These are phyloP conservation scores for Vulpes lagopus DNA, from an alignment of 2,113 vertebrate genomes.

Conservation along the genomic window DNA sequence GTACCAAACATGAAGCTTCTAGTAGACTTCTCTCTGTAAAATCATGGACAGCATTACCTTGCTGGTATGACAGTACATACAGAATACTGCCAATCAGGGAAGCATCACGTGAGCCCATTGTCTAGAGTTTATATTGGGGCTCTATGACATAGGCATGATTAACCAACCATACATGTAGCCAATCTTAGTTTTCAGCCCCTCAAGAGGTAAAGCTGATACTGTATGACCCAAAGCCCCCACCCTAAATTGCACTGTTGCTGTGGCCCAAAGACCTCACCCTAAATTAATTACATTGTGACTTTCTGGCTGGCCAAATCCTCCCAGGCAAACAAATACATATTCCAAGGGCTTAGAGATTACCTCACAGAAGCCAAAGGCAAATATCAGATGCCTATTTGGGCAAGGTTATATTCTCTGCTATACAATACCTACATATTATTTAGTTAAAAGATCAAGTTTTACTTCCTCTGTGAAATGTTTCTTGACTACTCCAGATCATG, in stretches of 20 bases:
- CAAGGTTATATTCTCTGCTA: constrained; percentile 23
- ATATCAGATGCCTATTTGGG: background rate
- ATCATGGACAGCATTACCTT: background rate
- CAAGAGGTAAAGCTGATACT: background rate
- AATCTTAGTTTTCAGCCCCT: background rate
- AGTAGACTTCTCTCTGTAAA: background rate
- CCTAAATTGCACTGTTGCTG: background rate
- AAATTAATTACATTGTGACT: background rate
- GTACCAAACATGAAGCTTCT: background rate
- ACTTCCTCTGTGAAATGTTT: constrained; percentile 15
- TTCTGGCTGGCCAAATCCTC: background rate
- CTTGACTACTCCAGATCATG: background rate
- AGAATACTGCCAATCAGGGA: background rate
- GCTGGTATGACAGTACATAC: background rate
- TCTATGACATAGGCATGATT: background rate
- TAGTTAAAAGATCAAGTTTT: constrained; percentile 11
- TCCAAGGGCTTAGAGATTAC: background rate
- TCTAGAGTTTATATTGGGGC: background rate
- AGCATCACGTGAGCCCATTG: background rate
- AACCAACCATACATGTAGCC: background rate
- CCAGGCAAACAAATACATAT: background rate
- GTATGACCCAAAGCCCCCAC: background rate
- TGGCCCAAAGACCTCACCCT: background rate
- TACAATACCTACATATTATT: background rate
- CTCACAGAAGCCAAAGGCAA: background rate